Percentiles rank a stretch among this genome's conserved stretches.
phyloP scores from a whole-genome alignment of 2,888 invertebrate species.

The Nasonia oneida region DNA sequence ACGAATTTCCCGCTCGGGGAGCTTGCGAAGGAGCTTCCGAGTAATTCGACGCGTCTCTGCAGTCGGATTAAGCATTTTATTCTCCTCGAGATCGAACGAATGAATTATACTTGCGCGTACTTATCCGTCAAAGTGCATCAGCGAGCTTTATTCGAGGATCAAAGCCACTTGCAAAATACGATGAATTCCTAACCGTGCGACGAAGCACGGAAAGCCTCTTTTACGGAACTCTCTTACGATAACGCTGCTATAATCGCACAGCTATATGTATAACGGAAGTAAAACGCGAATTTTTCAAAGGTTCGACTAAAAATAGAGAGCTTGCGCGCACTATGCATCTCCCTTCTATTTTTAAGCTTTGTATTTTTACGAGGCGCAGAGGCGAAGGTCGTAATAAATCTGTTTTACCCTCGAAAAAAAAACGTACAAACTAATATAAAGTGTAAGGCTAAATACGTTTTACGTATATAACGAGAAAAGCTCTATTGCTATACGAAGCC shows the following conservation, averaged over 20 bases:
- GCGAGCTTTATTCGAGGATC: background rate
- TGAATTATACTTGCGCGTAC: too few species aligned
- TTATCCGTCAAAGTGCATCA: too few species aligned
- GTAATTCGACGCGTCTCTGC: too few species aligned
- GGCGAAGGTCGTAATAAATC: background rate
- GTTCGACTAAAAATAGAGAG: background rate
- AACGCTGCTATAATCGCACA: background rate
- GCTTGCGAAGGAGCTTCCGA: background rate
- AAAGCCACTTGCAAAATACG: too few species aligned
- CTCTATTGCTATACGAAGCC: background rate
- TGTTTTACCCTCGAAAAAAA: background rate
- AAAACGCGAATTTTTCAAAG: background rate
- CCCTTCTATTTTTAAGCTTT: background rate
- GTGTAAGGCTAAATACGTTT: background rate
- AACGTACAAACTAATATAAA: background rate
- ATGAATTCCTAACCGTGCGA: too few species aligned
- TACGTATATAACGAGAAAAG: background rate
- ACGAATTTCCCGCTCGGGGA: background rate
- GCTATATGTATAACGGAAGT: background rate
- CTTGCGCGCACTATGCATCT: background rate
- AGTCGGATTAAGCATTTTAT: background rate
- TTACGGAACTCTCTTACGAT: background rate
- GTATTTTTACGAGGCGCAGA: background rate
- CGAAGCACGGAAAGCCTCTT: background rate
- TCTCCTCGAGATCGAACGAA: too few species aligned